These are phyloP conservation scores for Syrrhaptes paradoxus DNA, from an alignment of 2,113 vertebrate genomes.

Conservation along the genomic window DNA sequence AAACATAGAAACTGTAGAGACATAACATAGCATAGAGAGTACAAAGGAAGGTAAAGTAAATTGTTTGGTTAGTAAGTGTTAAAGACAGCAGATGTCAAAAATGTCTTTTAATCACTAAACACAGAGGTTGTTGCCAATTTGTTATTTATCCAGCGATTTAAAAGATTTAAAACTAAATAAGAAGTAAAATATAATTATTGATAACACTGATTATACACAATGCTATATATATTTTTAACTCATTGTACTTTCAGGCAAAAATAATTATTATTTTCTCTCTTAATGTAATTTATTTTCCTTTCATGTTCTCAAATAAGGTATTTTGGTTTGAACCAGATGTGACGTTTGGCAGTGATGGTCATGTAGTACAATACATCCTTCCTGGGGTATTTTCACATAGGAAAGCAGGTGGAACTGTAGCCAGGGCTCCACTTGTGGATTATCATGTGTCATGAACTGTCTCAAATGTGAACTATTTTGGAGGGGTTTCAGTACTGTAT, in stretches of 20 bases:
- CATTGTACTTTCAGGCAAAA: not conserved
- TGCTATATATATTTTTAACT: not conserved
- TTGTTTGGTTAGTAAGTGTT: not conserved
- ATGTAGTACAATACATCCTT: not conserved
- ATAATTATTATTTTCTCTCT: not conserved
- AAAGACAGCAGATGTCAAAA: not conserved
- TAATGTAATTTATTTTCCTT: not conserved
- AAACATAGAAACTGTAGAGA: not conserved
- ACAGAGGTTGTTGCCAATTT: not conserved
- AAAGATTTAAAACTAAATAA: not conserved
- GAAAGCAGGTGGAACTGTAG: not conserved
- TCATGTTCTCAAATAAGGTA: not conserved
- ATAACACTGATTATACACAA: not conserved
- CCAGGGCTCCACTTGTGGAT: not conserved
- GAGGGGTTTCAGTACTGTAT: not conserved
- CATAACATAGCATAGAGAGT: not conserved
- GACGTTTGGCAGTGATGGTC: not conserved
- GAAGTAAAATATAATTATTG: not conserved
- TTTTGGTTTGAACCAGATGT: not conserved
- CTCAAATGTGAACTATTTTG: not conserved
- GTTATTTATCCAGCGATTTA: not conserved
- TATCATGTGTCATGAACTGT: not conserved
- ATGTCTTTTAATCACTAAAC: not conserved
- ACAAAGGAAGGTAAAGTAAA: not conserved
- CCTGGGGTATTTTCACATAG: not conserved